phyloP scores from a whole-genome alignment of 2,888 invertebrate genomes.

The Priocnemis perturbator region DNA sequence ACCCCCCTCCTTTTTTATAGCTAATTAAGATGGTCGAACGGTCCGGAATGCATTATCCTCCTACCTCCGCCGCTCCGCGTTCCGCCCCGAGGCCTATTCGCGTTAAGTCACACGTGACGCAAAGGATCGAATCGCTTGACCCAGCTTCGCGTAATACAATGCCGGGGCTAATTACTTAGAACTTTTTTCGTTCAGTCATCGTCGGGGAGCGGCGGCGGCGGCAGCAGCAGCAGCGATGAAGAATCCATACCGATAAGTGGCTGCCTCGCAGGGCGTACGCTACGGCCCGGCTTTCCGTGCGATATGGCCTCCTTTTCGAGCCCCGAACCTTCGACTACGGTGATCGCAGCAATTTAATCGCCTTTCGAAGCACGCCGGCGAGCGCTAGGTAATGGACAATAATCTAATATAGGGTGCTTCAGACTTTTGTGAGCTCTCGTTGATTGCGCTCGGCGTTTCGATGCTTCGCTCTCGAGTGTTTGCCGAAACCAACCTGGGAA shows the following conservation, averaged over 20 bases:
- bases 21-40: no score
- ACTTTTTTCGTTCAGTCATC: background rate
- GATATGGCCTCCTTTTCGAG: background rate
- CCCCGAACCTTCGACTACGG: no score
- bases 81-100: no score
- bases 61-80: no score
- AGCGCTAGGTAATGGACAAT: slow-evolving; percentile 38
- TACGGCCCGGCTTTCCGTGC: background rate
- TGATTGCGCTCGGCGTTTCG: slow-evolving; percentile 29
- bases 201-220: background rate
- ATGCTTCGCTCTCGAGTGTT: slow-evolving; percentile 29
- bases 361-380: slow-evolving; percentile 14
- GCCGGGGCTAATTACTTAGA: no score
- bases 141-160: no score
- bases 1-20: no score
- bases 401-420: slow-evolving; percentile 35
- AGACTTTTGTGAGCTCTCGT: slow-evolving; percentile 22
- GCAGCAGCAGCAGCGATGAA: background rate
- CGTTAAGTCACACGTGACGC: no score
- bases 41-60: no score
- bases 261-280: no score
- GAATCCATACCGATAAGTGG: background rate
- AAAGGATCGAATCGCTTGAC: no score
- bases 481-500: slow-evolving; percentile 10
- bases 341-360: slow-evolving; percentile 14